Conservation (phyloP, 2,113 vertebrate genomes). For the Chaetodon auriga region DNA sequence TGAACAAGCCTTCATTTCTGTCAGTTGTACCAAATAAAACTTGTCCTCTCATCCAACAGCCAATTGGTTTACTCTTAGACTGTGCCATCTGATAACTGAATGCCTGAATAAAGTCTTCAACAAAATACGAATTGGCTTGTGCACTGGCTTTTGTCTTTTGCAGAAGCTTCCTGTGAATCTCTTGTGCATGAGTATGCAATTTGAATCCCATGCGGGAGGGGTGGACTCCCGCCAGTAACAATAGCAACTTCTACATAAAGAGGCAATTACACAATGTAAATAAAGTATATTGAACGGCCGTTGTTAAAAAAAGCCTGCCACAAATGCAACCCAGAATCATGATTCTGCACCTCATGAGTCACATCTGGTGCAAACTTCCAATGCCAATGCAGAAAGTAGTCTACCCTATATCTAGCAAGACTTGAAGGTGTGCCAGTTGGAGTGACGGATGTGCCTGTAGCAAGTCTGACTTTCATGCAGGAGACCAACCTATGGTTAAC, state of each 20-base stretch:
- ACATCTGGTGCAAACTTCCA: neutral
- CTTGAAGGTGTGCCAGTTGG: neutral
- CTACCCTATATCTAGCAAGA: neutral
- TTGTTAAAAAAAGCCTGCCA: neutral
- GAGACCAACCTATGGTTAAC: neutral
- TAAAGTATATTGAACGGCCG: neutral
- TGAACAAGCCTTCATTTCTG: neutral
- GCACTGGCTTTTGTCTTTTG: neutral
- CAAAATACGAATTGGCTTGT: neutral
- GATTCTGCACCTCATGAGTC: neutral
- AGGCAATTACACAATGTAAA: neutral
- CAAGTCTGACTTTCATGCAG: no score
- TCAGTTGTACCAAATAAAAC: neutral
- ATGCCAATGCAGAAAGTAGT: neutral
- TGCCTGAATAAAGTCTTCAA: no score
- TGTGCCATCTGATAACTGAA: neutral
- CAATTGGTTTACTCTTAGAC: neutral
- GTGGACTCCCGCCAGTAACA: neutral
- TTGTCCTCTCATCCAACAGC: neutral
- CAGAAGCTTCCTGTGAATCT: neutral
- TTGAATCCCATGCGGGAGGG: neutral
- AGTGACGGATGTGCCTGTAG: neutral
- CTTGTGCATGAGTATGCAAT: neutral
- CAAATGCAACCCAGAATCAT: neutral
- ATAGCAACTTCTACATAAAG: neutral